Evolutionary conservation across 1,140 invertebrate genomes (phyloP), one percentile per base, ranked within the genome.

Genomic region (Caerostris extrusa): DNA sequence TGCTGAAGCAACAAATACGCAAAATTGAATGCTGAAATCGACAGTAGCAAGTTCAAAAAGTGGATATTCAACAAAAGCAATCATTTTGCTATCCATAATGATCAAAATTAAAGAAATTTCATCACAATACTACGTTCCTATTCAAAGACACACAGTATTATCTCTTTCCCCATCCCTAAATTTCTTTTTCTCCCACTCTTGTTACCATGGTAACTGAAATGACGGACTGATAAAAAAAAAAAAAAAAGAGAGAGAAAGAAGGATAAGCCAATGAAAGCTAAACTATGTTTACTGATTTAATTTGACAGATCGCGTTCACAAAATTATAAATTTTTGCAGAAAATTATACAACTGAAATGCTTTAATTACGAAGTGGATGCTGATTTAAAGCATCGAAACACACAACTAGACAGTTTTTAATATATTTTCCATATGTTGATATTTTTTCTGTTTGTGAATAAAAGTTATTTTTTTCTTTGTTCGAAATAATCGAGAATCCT

Each of bases 11-110:
- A 94, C 94, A 95, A 96, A 96, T 12, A 95, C 95, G 3, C 91
- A 90, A 95, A 95, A 96, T 94, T 96, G 96, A 8, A 96, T 95
- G 2, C 95, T 96, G 93, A 96, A 96, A 93, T 96, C 96, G 17
- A 96, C 60, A 0, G 92, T 95, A 5, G 95, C 95, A 53, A 88
- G 77, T 88, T 93, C 85, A n/a, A 93, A 61, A 50, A 93, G 86
- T 14, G 71, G 69, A 56, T 10, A 19, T 57, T 69, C 6, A 12
- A 89, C 1, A 53, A 71, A 81, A 83, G 64, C 56, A n/a, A 87
- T 87, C 91, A 93, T 93, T 55, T 67, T 93, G 19, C 34, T 82
- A 55, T 56, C 10, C 50, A 10, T 19, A 57, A 50, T 55, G 64
- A 69, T 86, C 86, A 93, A 2, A 34, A 34, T 34, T 34, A 34